Evolutionary conservation across 2,888 invertebrate species (phyloP), one percentile per base, ranked within the genome.

Genomic region (Trichopria drosophilae): DNA sequence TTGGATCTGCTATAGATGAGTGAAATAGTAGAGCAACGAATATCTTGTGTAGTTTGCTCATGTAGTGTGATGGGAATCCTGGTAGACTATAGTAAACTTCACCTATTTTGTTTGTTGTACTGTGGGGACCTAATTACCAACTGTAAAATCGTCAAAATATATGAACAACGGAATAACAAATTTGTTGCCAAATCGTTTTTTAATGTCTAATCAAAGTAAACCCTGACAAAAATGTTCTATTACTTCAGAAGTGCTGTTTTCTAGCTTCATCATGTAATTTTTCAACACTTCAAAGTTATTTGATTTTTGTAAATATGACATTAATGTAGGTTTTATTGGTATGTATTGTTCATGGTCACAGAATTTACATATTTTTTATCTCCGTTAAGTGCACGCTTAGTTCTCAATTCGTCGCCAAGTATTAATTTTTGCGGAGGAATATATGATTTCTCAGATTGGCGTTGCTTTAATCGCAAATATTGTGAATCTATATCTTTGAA

Each of bases 61-160:
- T n/a, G 32, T 35, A 16, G 9, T 42, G 20, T 6, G 13, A 10
- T 12, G 43, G 47, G 28, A 43, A 43, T 12, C 32, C 47, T 9
- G 47, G 39, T 26, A 47, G 20, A 5, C 3, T 28, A 28, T 29
- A 47, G 24, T 52, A 52, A 36, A 52, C 47, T 4, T 12, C 43
- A 19, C 42, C 52, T 23, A 47, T 37, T 39, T 52, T 47, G 34
- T 46, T 52, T 15, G 9, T 13, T 31, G 29, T 9, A 19, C 31
- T 29, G 18, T 41, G 42, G 7, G 39, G 29, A 6, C 43, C 52
- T 20, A 47, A 23, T 52, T 52, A 10, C 34, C 43, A 6, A 47
- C 26, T 13, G n/a, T 20, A 16, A 51, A 51, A 29, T 45, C 51
- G 22, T 51, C 51, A 20, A 41, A 51, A 29, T 41, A 51, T 16